phyloP scores from a whole-genome alignment of 2,113 vertebrate species.

The Gallinago paraguaiae region DNA sequence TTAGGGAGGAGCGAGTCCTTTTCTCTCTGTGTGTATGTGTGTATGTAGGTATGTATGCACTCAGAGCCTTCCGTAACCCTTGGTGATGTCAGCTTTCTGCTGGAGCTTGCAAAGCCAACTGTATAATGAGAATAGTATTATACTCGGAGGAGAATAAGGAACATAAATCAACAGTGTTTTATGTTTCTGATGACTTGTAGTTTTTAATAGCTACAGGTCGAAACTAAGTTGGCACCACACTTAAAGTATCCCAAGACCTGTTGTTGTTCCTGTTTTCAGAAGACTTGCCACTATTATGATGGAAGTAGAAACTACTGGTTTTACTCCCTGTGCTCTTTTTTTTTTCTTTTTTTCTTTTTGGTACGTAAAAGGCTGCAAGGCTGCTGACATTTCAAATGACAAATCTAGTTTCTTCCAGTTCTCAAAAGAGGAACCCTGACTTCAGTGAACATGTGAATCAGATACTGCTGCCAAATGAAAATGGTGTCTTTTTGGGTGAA shows the following conservation, averaged over 20 bases:
- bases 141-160: neutral
- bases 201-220: neutral
- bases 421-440: constrained; percentile 53
- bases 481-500: neutral
- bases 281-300: neutral
- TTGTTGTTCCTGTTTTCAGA: constrained; percentile 29
- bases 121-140: neutral
- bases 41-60: neutral
- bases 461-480: constrained; percentile 24
- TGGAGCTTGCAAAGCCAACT: neutral
- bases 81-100: neutral
- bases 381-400: constrained; percentile 45
- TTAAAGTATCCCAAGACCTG: neutral
- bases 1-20: neutral
- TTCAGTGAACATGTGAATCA: constrained; percentile 33
- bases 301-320: constrained; percentile 15
- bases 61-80: neutral
- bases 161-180: neutral
- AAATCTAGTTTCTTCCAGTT: constrained; percentile 43
- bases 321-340: neutral
- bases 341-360: neutral
- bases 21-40: neutral
- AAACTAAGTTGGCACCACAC: neutral
- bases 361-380: neutral
- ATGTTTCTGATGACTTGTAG: neutral